phyloP scores from a whole-genome alignment of 2,888 invertebrate species.

The Cryptocheilus praepositus region DNA sequence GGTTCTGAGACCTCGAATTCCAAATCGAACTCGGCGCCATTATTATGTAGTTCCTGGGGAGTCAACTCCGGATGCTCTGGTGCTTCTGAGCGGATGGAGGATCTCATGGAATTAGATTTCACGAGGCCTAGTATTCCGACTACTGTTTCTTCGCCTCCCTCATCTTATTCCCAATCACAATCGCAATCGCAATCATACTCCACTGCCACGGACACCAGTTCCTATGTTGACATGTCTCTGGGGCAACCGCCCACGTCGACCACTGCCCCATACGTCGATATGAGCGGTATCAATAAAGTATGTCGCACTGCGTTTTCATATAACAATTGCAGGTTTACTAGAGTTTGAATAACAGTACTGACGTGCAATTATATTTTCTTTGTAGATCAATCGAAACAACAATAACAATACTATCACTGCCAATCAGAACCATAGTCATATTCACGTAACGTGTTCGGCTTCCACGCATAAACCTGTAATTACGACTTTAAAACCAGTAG shows the following conservation, averaged over 20 bases:
- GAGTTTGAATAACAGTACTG: background rate
- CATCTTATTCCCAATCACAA: conserved; percentile 66
- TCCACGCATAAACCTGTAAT: conserved; percentile 68
- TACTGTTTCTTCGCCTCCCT: conserved; percentile 62
- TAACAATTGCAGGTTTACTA: background rate
- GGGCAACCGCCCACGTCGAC: conserved; percentile 67
- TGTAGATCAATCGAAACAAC: conserved; percentile 70
- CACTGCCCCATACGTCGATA: conserved; percentile 72
- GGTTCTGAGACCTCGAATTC: conserved; percentile 64
- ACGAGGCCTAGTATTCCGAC: conserved; percentile 73
- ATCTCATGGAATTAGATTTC: conserved; percentile 90
- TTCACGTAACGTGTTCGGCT: conserved; percentile 57
- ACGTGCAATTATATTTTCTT: conserved; percentile 23
- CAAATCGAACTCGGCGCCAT: conserved; percentile 83
- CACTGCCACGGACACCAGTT: conserved; percentile 73
- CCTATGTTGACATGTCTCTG: conserved; percentile 76
- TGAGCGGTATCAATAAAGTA: conserved; percentile 72
- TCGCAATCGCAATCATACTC: conserved; percentile 69
- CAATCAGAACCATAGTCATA: conserved; percentile 72
- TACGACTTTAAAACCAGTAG: conserved; percentile 71
- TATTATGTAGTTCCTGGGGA: conserved; percentile 77
- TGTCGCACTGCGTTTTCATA: background rate
- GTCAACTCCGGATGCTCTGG: conserved; percentile 75
- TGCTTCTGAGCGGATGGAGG: conserved; percentile 82
- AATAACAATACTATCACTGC: conserved; percentile 72